Conservation (phyloP, 2,113 vertebrate genomes). For the Lophura nycthemera region DNA sequence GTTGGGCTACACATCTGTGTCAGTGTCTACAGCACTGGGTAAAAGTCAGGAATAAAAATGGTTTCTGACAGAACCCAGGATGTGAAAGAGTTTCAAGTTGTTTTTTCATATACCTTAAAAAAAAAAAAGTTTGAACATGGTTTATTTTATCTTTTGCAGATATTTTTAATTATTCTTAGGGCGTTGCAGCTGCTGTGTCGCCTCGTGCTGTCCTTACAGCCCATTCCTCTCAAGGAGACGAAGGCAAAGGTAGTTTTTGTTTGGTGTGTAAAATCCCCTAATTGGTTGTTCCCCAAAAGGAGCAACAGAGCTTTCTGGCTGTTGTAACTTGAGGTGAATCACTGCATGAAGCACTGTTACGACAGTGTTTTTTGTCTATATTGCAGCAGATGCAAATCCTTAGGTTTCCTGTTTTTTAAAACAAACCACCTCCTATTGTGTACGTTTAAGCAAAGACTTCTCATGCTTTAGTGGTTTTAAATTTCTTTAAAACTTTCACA, state of each 20-base stretch:
- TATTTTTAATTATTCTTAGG: constrained; percentile 91
- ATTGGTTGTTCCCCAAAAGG: background rate
- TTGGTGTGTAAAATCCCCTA: background rate
- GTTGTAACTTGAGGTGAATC: background rate
- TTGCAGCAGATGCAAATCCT: background rate
- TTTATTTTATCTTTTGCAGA: constrained; percentile 73
- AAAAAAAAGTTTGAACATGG: background rate
- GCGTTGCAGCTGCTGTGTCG: constrained; percentile 88
- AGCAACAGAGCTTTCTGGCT: background rate
- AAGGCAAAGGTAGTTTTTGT: constrained; percentile 80
- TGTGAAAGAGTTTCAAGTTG: background rate
- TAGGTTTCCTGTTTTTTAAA: background rate
- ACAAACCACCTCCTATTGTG: background rate
- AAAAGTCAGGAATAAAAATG: background rate
- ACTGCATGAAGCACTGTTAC: background rate
- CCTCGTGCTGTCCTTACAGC: constrained; percentile 92
- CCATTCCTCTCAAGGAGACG: constrained; percentile 85
- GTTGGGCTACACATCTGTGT: background rate
- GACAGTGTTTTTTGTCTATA: background rate
- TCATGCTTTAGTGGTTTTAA: background rate
- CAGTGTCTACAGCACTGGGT: background rate
- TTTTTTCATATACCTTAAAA: background rate
- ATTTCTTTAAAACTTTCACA: background rate
- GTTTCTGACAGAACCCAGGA: background rate
- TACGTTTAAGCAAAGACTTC: background rate